phyloP scores from a whole-genome alignment of 2,888 invertebrate species.

The Cephalotes varians region DNA sequence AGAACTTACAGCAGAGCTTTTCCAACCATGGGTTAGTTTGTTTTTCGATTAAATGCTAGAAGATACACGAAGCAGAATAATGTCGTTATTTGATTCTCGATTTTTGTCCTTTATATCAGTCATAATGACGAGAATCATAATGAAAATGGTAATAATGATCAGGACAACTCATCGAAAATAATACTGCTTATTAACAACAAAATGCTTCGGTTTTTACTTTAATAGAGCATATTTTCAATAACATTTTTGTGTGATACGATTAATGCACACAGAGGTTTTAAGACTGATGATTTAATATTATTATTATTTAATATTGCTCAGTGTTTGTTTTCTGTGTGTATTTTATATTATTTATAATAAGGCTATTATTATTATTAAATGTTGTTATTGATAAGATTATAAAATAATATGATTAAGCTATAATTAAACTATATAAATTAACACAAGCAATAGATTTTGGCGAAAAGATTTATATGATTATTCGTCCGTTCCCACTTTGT shows the following conservation, averaged over 20 bases:
- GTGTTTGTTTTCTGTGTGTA: background rate
- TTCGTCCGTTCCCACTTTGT: background rate
- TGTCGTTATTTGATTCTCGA: constrained; percentile 68
- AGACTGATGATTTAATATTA: background rate
- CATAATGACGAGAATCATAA: constrained; percentile 47
- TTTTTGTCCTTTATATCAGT: constrained; percentile 60
- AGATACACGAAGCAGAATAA: constrained; percentile 66
- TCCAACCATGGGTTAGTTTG: constrained; percentile 78
- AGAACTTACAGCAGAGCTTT: constrained; percentile 69
- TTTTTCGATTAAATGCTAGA: constrained; percentile 76
- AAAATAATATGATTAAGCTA: background rate
- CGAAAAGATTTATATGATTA: constrained; percentile 35
- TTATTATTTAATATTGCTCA: background rate
- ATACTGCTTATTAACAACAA: constrained; percentile 60
- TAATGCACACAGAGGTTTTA: background rate
- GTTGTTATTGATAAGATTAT: background rate
- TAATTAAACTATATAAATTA: constrained; percentile 10
- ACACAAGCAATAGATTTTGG: constrained; percentile 29
- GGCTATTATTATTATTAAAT: background rate
- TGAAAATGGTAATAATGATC: constrained; percentile 42
- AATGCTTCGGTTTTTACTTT: constrained; percentile 55
- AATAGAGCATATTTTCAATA: background rate
- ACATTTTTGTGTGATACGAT: background rate
- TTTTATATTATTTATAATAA: background rate
- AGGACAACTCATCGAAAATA: constrained; percentile 48